Percentiles rank a stretch among this genome's conserved stretches.
These are phyloP conservation scores for Trichoplusia ni DNA, from an alignment of 1,140 invertebrate genomes.

Conservation along the genomic window DNA sequence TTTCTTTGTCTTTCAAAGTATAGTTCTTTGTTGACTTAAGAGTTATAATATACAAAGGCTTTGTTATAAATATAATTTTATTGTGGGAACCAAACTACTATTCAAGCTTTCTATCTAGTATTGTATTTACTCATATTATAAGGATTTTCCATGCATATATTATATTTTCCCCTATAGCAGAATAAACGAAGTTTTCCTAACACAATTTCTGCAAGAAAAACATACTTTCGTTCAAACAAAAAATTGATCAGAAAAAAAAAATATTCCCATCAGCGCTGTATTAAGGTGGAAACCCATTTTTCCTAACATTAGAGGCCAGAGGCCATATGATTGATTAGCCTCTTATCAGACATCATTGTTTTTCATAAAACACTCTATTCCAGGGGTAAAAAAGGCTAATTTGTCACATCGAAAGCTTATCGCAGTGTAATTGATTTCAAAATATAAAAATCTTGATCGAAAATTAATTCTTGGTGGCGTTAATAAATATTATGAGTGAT, in stretches of 20 bases:
- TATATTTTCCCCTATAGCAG: too few relatives aligned
- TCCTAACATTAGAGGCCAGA: not conserved
- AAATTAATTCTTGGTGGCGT: conserved; percentile 7
- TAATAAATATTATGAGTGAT: conserved; percentile 11
- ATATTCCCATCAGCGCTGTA: not conserved
- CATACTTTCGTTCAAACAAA: not conserved
- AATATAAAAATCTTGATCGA: conserved; percentile 11
- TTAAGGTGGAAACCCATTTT: conserved; percentile 1
- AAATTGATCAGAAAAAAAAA: not conserved
- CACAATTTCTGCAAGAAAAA: too few relatives aligned
- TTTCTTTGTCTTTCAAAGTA: conserved; percentile 9
- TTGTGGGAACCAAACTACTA: too few relatives aligned
- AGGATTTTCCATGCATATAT: too few relatives aligned
- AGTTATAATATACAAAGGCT: not conserved
- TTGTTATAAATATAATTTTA: too few relatives aligned
- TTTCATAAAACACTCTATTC: conserved; percentile 7
- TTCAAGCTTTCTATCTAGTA: too few relatives aligned
- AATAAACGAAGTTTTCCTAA: too few relatives aligned
- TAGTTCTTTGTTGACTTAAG: not conserved
- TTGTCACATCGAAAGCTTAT: conserved; percentile 14
- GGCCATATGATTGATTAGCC: conserved; percentile 9
- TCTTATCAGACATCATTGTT: conserved; percentile 13
- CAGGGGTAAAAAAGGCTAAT: conserved; percentile 9
- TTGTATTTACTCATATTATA: too few relatives aligned
- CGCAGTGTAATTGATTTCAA: conserved; percentile 13